Conservation (phyloP, 2,888 invertebrate genomes). For the Drosophila pegasa region DNA sequence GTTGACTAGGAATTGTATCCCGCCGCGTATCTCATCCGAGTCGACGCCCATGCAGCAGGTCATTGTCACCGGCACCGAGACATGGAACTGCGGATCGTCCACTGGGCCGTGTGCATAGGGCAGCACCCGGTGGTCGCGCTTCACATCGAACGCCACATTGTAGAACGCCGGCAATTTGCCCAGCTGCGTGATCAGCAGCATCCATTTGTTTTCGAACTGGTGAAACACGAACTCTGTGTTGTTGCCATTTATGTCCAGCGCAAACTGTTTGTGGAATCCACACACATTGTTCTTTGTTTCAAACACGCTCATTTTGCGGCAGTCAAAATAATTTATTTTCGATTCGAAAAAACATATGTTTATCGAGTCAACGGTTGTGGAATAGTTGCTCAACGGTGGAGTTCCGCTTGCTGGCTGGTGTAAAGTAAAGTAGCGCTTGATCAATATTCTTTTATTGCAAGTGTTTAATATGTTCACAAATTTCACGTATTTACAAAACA, state of each 20-base stretch:
- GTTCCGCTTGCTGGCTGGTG: no score
- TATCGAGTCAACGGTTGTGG: background rate
- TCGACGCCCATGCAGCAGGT: conserved; percentile 79
- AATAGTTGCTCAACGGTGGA: conserved; percentile 3
- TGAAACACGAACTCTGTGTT: conserved; percentile 82
- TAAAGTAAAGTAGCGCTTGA: background rate
- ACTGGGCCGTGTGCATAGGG: conserved; percentile 60
- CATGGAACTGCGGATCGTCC: conserved; percentile 64
- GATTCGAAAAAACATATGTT: conserved; percentile 22
- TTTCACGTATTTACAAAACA: background rate
- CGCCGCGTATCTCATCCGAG: conserved; percentile 79
- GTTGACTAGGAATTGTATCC: conserved; percentile 81
- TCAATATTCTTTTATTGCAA: background rate
- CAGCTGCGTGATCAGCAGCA: conserved; percentile 82
- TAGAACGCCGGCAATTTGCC: conserved; percentile 81
- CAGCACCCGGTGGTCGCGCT: conserved; percentile 57
- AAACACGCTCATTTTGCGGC: conserved; percentile 31
- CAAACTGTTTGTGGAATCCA: conserved; percentile 79
- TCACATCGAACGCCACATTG: conserved; percentile 78
- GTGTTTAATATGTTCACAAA: background rate
- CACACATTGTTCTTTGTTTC: conserved; percentile 3
- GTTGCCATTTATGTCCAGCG: conserved; percentile 68
- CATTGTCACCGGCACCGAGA: conserved; percentile 79
- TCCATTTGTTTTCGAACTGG: conserved; percentile 81
- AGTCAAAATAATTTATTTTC: background rate